Evolutionary conservation across 2,888 invertebrate genomes (phyloP), one percentile per base, ranked within the genome.

Genomic region (Monopis laevigella): DNA sequence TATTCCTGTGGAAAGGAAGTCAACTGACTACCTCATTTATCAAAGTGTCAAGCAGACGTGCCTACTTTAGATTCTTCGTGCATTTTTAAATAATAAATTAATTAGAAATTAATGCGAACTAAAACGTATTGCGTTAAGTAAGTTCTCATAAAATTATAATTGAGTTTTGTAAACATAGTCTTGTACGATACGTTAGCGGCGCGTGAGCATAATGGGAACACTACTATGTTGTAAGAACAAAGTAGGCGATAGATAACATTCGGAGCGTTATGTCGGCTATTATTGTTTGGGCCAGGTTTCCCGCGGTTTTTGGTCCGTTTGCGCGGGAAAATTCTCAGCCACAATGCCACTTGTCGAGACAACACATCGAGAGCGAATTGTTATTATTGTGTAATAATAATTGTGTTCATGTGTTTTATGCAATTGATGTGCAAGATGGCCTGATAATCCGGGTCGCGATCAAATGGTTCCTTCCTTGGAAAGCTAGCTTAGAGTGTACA

Each of bases 321-420:
- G 63, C 77, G 78, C 78, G 81, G 77, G 80, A 81, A 81, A 62
- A 63, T 78, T 81, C 81, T 64, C 80, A 78, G 68, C 65, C 61
- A 75, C 77, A 77, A 78, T 77, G 45, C 53, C 55, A 21, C 36
- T 21, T 53, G 51, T 54, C 58, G 59, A 59, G 55, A n/a, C n/a
- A n/a, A n/a, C n/a, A 56, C 68, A 74, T 65, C 65, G 72, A 78
- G 73, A 77, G 75, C 72, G 73, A 75, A 67, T 71, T 67, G 64
- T 58, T 51, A 54, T 49, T 55, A 65, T 78, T 80, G 78, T 73
- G 78, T 71, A 78, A n/a, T n/a, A n/a, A n/a, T n/a, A n/a, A 80
- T 40, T 63, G 48, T 48, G 47, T 48, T 48, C 47, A 51, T 48
- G 58, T 54, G 59, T 52, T 68, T 69, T 67, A 67, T 69, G 73